Percentiles rank a stretch among this genome's conserved stretches.
These are phyloP conservation scores for Protodeltote pygarga DNA, from an alignment of 2,888 invertebrate genomes.

Conservation along the genomic window DNA sequence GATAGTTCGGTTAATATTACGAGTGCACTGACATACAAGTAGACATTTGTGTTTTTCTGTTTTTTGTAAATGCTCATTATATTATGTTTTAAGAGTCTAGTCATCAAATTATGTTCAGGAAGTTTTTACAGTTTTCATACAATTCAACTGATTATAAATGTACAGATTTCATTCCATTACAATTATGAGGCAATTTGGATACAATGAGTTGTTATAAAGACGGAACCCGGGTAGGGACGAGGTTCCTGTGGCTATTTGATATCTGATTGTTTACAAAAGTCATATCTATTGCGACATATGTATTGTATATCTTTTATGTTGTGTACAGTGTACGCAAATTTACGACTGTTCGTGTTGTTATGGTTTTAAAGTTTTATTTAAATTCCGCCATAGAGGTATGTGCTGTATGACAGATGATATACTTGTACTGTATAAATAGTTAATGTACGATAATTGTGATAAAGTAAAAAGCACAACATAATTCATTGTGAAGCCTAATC, in stretches of 20 bases:
- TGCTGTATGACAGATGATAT: conserved; percentile 77
- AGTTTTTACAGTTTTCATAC: conserved; percentile 62
- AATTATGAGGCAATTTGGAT: conserved; percentile 48
- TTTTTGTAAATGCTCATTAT: conserved; percentile 86
- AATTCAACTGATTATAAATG: conserved; percentile 53
- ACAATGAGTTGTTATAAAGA: conserved; percentile 38
- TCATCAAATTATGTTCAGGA: conserved; percentile 81
- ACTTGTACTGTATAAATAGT: conserved; percentile 72
- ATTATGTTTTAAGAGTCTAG: conserved; percentile 85
- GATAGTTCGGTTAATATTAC: conserved; percentile 46
- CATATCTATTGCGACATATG: conserved; percentile 47
- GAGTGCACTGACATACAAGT: conserved; percentile 58
- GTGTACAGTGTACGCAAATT: conserved; percentile 51
- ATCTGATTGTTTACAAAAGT: conserved; percentile 41
- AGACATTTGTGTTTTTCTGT: conserved; percentile 69
- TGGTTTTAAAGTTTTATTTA: conserved; percentile 67
- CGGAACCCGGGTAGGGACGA: conserved; percentile 26
- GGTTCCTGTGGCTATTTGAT: conserved; percentile 20
- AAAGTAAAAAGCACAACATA: conserved; percentile 84
- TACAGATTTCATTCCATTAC: conserved; percentile 62
- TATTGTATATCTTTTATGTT: conserved; percentile 44
- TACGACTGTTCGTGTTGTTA: conserved; percentile 60
- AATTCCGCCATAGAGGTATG: conserved; percentile 64
- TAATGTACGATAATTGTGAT: conserved; percentile 82
- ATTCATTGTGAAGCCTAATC: conserved; percentile 82